Percentiles rank a stretch among this genome's conserved stretches.
Evolutionary conservation across 2,113 vertebrate species (phyloP).

Genomic region (Epinephelus lanceolatus): DNA sequence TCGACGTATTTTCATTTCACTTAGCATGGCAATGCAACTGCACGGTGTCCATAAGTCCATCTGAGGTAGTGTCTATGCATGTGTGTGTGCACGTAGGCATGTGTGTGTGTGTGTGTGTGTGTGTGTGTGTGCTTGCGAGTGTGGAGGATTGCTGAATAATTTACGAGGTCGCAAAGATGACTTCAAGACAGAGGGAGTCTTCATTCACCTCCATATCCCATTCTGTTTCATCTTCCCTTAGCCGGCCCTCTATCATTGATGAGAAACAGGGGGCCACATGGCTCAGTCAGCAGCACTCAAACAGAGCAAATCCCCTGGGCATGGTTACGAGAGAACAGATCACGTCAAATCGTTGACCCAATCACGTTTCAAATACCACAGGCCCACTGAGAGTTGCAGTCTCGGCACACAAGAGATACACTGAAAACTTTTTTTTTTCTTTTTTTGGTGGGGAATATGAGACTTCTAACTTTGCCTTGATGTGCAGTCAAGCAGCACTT

Average conservation of each 20-base stretch:
- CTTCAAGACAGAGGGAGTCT: constrained; percentile 59
- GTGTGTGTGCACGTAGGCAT: constrained; percentile 10
- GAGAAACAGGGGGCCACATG: constrained; percentile 65
- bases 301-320: constrained; percentile 67
- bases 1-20: neutral
- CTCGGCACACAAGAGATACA: neutral
- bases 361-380: constrained; percentile 73
- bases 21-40: neutral
- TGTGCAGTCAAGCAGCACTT: constrained; percentile 39
- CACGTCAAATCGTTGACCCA: constrained; percentile 74
- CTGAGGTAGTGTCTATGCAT: neutral
- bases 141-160: constrained; percentile 72
- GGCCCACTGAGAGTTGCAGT: constrained; percentile 58
- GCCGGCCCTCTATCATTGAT: constrained; percentile 75
- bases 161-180: constrained; percentile 73
- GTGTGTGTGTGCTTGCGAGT: constrained; percentile 5
- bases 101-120: constrained; percentile 8
- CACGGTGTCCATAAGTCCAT: constrained; percentile 13
- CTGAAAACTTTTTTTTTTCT: neutral
- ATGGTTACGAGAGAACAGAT: constrained; percentile 72
- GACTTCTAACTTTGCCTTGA: constrained; percentile 37
- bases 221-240: constrained; percentile 76
- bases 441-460: constrained; percentile 6
- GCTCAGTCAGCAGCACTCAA: constrained; percentile 71
- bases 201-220: constrained; percentile 72